Percentiles rank a stretch among this genome's conserved stretches.
Conservation (phyloP, 64 coral and sea anemone species). For the Pocillopora verrucosa region DNA sequence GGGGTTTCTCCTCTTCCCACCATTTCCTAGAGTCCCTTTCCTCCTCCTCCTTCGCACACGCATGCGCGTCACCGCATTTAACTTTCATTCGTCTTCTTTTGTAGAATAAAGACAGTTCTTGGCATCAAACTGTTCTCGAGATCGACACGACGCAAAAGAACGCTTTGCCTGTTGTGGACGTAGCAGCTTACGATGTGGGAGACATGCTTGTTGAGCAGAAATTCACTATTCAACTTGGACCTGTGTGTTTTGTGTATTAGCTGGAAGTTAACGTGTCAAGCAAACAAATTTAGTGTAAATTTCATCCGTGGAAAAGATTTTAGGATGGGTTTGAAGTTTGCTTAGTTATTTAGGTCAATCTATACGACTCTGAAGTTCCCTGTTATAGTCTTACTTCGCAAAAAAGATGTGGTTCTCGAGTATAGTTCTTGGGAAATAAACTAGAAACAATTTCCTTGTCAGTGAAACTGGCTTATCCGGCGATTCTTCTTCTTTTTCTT, state of each 20-base stretch:
- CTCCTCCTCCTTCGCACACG: too few species aligned
- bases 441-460: neutral
- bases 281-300: neutral
- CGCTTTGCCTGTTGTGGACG: constrained; percentile 25
- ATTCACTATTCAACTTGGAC: constrained; percentile 26
- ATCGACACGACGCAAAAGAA: constrained; percentile 43
- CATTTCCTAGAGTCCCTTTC: neutral
- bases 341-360: neutral
- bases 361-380: neutral
- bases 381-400: neutral
- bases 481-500: neutral
- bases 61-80: too few species aligned
- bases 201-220: constrained; percentile 24
- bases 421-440: neutral
- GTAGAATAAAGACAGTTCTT: constrained; percentile 31
- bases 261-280: neutral
- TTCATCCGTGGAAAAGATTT: neutral
- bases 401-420: neutral
- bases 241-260: constrained; percentile 41
- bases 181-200: constrained; percentile 34
- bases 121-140: constrained; percentile 39
- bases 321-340: neutral
- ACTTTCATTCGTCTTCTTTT: neutral
- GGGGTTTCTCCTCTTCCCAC: too few species aligned
- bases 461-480: neutral